Evolutionary conservation across 1,140 invertebrate species (phyloP).

Genomic region (Bombus sylvicola): DNA sequence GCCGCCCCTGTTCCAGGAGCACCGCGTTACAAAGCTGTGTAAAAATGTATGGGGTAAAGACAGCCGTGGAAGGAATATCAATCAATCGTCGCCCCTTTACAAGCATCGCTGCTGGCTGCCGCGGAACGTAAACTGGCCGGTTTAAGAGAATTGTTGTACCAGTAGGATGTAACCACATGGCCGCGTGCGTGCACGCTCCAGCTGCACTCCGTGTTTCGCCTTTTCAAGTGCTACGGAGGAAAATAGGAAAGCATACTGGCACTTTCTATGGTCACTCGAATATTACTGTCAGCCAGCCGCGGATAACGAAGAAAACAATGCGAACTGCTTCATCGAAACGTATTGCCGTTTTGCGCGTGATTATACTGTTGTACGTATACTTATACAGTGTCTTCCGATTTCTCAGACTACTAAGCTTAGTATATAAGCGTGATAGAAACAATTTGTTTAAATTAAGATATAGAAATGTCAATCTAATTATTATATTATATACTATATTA

Average conservation of each 20-base stretch:
- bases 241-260: constrained; percentile 61
- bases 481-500: no score
- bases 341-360: neutral
- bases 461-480: no score
- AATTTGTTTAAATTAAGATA: no score
- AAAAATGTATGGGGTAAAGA: constrained; percentile 52
- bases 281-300: constrained; percentile 57
- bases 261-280: constrained; percentile 61
- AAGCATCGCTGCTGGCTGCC: constrained; percentile 32
- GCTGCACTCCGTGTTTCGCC: constrained; percentile 41
- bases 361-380: no score
- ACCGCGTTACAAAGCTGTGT: constrained; percentile 31
- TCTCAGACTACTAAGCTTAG: neutral
- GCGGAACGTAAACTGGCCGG: constrained; percentile 54
- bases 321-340: neutral
- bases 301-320: constrained; percentile 5
- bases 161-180: constrained; percentile 69
- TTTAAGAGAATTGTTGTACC: constrained; percentile 70
- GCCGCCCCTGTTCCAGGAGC: neutral
- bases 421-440: no score
- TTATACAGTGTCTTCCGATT: neutral
- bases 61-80: constrained; percentile 64
- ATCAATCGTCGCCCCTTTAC: constrained; percentile 73
- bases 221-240: constrained; percentile 63
- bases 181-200: constrained; percentile 22